Percentiles rank a stretch among this genome's conserved stretches.
phyloP scores from a whole-genome alignment of 37 sponge, comb jelly and placozoan genomes.

The Geodia barretti region DNA sequence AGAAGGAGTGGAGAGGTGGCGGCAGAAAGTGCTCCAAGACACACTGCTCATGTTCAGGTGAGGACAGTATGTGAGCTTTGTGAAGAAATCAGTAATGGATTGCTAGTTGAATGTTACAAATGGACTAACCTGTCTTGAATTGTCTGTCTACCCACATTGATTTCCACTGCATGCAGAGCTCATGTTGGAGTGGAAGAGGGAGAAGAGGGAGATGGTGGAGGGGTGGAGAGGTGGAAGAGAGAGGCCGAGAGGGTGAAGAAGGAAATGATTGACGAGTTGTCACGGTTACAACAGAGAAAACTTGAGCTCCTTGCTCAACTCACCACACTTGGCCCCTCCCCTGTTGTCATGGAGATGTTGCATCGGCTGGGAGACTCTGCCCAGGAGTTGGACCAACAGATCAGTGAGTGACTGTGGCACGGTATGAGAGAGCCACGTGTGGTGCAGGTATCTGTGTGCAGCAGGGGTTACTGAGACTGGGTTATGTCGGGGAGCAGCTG shows the following conservation, averaged over 20 bases:
- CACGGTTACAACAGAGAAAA: not conserved
- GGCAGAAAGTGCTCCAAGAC: constrained; percentile 15
- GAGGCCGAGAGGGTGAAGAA: constrained; percentile 28
- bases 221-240: not conserved
- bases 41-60: constrained; percentile 33
- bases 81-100: not conserved
- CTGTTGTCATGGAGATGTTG: constrained; percentile 22
- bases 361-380: constrained; percentile 42
- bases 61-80: not conserved
- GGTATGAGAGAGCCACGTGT: too few relatives aligned
- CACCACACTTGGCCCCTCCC: constrained; percentile 37
- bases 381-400: constrained; percentile 20
- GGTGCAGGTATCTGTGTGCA: not conserved
- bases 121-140: too few relatives aligned
- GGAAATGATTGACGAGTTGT: constrained; percentile 15
- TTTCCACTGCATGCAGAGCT: too few relatives aligned
- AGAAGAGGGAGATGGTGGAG: not conserved
- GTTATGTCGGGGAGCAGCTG: not conserved
- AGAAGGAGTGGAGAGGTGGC: constrained; percentile 32
- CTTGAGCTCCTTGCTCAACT: constrained; percentile 10
- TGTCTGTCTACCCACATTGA: too few relatives aligned
- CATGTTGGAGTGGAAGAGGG: not conserved
- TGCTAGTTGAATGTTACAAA: not conserved
- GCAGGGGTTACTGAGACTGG: not conserved
- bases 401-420: constrained; percentile 18